A percentile compares a stretch with the other conserved stretches of the same genome.
Evolutionary conservation across 2,797 vertebrate species (phyloP).

Genomic region (Macroramphosus scolopax): DNA sequence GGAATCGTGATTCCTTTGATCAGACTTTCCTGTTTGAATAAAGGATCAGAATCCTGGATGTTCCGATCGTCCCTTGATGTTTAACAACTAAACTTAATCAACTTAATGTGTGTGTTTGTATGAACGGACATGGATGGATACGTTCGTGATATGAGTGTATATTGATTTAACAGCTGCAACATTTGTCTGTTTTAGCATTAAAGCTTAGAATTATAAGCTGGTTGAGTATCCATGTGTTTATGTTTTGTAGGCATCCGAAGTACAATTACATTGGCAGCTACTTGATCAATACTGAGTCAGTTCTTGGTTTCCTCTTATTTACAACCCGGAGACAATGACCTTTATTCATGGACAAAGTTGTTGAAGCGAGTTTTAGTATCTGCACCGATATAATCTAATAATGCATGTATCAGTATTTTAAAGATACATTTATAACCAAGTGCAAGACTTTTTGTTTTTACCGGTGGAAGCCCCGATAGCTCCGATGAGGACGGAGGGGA

Average conservation of each 20-base stretch:
- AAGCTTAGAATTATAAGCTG: neutral
- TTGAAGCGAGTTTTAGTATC: neutral
- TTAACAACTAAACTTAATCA: slow-evolving; percentile 49
- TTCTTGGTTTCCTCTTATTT: neutral
- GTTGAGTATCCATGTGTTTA: neutral
- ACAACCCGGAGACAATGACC: neutral
- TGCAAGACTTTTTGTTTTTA: slow-evolving; percentile 62
- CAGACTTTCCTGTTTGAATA: slow-evolving; percentile 43
- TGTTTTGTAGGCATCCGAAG: neutral
- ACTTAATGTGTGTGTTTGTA: slow-evolving; percentile 21
- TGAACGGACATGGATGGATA: slow-evolving; percentile 10
- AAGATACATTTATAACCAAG: no score
- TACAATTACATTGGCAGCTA: neutral
- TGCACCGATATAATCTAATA: neutral
- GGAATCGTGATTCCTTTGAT: slow-evolving; percentile 51
- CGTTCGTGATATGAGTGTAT: no score
- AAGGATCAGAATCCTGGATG: slow-evolving; percentile 54
- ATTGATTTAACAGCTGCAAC: no score
- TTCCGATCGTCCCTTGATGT: slow-evolving; percentile 48
- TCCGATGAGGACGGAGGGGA: slow-evolving; percentile 92
- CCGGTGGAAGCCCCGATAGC: slow-evolving; percentile 96
- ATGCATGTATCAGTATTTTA: no score
- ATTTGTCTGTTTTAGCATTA: no score
- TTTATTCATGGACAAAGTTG: neutral
- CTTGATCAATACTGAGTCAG: neutral